phyloP scores from a whole-genome alignment of 2,888 invertebrate species.

The Sialis fuliginosa region DNA sequence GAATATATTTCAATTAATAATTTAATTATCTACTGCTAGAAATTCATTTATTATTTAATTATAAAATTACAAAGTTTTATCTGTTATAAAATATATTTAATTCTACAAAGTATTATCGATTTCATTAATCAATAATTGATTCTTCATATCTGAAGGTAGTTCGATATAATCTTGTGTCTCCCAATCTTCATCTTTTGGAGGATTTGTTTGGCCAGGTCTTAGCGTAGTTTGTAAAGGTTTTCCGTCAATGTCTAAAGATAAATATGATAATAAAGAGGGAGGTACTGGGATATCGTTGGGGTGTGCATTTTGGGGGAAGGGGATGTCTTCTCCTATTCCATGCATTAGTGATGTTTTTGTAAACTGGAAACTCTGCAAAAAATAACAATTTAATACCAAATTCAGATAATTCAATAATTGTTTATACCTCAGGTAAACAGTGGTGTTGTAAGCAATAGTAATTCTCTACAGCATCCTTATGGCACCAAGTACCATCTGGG shows the following conservation, averaged over 20 bases:
- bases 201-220: conserved; percentile 29
- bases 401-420: background rate
- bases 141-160: conserved; percentile 20
- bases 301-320: conserved; percentile 45
- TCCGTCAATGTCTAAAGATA: conserved; percentile 40
- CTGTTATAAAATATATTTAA: no score
- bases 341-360: conserved; percentile 34
- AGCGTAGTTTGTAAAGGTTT: conserved; percentile 39
- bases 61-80: no score
- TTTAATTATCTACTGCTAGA: no score
- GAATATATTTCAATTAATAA: no score
- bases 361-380: conserved; percentile 37
- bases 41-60: no score
- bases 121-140: background rate
- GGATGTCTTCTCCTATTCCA: conserved; percentile 33
- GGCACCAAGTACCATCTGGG: conserved; percentile 70
- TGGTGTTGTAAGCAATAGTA: conserved; percentile 60
- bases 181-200: conserved; percentile 41
- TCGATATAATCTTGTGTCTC: conserved; percentile 50
- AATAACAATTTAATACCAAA: background rate
- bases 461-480: conserved; percentile 40
- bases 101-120: no score
- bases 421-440: conserved; percentile 47
- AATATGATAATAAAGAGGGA: conserved; percentile 36
- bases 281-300: conserved; percentile 27